These are phyloP conservation scores for Artibeus lituratus DNA, from an alignment of 2,797 vertebrate species.

Conservation along the genomic window DNA sequence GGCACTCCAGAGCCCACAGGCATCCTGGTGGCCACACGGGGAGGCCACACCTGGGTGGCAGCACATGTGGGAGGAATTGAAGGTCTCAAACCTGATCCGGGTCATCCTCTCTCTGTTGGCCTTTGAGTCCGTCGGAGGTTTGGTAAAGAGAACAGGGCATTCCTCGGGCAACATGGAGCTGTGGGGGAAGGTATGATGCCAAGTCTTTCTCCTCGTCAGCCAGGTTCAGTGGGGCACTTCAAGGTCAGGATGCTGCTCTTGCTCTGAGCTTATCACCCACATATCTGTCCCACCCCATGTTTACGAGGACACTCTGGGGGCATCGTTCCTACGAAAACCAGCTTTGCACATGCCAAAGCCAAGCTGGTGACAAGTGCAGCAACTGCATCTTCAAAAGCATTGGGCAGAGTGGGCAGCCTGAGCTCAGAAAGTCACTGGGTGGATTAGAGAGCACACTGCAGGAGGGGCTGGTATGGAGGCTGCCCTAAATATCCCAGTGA, in stretches of 20 bases:
- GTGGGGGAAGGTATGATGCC: not conserved
- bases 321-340: not conserved
- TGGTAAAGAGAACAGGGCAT: not conserved
- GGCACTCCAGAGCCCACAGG: not conserved
- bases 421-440: not conserved
- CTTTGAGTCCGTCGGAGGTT: not conserved
- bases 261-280: not conserved
- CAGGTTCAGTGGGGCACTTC: not conserved
- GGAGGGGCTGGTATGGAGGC: not conserved
- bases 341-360: not conserved
- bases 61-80: fast-evolving
- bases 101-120: not conserved
- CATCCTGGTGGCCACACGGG: fast-evolving
- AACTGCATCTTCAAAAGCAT: not conserved
- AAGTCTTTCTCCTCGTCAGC: not conserved
- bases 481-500: not conserved
- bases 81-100: not conserved
- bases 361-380: fast-evolving
- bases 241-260: not conserved
- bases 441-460: too few species aligned
- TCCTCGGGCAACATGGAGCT: not conserved
- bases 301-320: not conserved
- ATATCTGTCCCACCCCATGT: not conserved
- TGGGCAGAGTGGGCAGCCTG: not conserved
- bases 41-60: too few species aligned